Percentiles rank a stretch among this genome's conserved stretches.
Conservation (phyloP, 2,113 vertebrate species). For the Hippocampus zosterae region DNA sequence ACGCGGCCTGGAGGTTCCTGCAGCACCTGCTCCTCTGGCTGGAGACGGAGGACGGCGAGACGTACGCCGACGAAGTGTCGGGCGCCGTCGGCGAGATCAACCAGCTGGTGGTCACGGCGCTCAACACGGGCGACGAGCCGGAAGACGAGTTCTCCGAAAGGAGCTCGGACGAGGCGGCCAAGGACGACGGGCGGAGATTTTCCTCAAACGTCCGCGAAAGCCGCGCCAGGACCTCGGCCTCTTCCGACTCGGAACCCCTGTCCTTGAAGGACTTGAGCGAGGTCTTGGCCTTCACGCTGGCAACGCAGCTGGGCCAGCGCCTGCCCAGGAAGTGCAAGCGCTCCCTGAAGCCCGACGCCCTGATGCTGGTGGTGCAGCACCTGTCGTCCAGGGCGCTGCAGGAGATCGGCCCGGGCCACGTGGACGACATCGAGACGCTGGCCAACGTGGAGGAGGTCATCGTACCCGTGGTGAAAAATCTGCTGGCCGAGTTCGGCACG, state of each 20-base stretch:
- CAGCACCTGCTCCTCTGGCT: conserved; percentile 3
- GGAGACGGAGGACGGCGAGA: neutral
- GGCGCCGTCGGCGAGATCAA: conserved; percentile 9
- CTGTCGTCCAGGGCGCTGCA: neutral
- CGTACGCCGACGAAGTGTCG: neutral
- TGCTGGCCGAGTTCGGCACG: neutral
- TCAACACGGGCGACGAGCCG: neutral
- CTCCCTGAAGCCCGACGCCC: neutral
- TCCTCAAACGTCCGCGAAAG: neutral
- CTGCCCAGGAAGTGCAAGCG: neutral
- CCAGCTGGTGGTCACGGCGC: conserved; percentile 1
- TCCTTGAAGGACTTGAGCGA: neutral
- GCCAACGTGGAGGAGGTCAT: conserved; percentile 3
- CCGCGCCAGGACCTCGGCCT: neutral
- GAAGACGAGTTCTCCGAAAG: neutral
- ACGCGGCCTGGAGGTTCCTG: conserved; percentile 3
- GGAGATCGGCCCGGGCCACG: neutral
- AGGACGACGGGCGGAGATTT: neutral
- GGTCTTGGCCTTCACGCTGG: neutral
- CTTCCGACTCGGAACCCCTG: neutral
- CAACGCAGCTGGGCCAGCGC: neutral
- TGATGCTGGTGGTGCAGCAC: neutral
- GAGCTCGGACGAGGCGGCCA: neutral
- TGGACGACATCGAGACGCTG: neutral
- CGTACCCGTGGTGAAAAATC: neutral